Conservation (phyloP, 2,797 vertebrate species). For the Heterohyrax brucei region DNA sequence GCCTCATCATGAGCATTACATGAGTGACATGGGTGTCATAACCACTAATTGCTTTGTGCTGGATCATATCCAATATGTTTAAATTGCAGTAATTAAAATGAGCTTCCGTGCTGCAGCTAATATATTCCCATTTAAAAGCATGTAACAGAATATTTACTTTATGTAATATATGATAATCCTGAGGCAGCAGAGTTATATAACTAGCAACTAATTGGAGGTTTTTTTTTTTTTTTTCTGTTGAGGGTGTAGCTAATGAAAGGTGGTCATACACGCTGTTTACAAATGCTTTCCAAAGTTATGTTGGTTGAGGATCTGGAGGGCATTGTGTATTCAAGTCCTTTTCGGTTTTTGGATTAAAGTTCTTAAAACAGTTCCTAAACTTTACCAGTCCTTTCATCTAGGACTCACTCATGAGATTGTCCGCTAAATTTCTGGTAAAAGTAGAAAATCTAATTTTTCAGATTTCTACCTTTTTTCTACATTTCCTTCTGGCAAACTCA, state of each 20-base stretch:
- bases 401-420: background rate
- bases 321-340: too few relatives aligned
- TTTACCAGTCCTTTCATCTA: background rate
- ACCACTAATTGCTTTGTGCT: background rate
- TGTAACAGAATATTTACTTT: background rate
- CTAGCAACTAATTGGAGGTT: background rate
- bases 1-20: background rate
- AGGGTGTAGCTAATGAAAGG: background rate
- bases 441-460: background rate
- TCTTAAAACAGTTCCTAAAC: conserved; percentile 35
- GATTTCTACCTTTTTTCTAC: background rate
- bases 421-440: background rate
- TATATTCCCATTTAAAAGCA: conserved; percentile 17
- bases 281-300: conserved; percentile 35
- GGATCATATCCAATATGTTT: background rate
- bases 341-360: background rate
- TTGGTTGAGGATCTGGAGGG: background rate
- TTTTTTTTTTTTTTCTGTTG: background rate
- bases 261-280: background rate
- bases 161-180: background rate
- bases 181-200: background rate
- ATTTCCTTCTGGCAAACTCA: background rate
- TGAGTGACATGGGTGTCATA: background rate
- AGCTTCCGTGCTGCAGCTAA: background rate
- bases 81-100: background rate